phyloP scores from a whole-genome alignment of 2,113 vertebrate genomes.

The Tyto alba region DNA sequence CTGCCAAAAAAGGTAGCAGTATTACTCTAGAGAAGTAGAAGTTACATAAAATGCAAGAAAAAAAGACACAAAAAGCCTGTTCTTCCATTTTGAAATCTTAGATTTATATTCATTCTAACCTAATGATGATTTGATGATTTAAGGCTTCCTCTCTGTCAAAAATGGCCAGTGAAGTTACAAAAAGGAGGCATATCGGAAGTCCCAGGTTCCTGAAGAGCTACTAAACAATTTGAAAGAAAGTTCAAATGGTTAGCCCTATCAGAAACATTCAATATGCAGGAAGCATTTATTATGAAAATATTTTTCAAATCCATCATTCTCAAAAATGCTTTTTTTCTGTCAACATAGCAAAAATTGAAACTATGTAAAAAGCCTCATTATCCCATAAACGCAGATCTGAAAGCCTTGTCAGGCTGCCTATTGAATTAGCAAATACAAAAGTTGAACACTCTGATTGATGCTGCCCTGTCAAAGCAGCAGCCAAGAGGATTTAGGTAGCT shows the following conservation, averaged over 20 bases:
- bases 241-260: neutral
- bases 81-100: neutral
- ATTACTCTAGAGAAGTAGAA: neutral
- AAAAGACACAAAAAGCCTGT: neutral
- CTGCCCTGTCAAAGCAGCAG: conserved; percentile 55
- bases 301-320: neutral
- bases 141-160: neutral
- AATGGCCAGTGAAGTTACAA: neutral
- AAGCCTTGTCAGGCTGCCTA: conserved; percentile 51
- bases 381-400: conserved; percentile 41
- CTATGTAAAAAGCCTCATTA: conserved; percentile 49
- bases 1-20: neutral
- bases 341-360: conserved; percentile 46
- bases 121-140: neutral
- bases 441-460: conserved; percentile 55
- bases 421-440: conserved; percentile 66
- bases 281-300: conserved; percentile 20
- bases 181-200: neutral
- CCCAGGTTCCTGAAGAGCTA: neutral
- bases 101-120: neutral
- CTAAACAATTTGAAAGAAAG: neutral
- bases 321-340: conserved; percentile 7
- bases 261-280: neutral
- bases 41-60: neutral
- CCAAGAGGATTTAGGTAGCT: conserved; percentile 66